Percentiles rank a stretch among this genome's conserved stretches.
Conservation (phyloP, 2,797 vertebrate species). For the Lophotriccus pileatus region DNA sequence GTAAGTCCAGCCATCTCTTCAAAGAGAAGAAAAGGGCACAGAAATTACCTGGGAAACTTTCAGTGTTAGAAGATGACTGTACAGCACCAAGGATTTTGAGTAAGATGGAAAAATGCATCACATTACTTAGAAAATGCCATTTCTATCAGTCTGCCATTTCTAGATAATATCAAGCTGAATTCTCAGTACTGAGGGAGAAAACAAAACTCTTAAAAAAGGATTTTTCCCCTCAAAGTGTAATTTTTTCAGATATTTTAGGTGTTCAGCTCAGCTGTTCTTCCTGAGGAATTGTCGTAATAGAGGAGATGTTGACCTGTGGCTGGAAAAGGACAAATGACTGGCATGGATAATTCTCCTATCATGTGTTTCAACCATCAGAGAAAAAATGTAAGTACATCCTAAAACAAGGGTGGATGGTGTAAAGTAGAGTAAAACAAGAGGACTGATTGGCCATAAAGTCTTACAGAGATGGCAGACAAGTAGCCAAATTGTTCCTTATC, state of each 20-base stretch:
- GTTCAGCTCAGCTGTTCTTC: background rate
- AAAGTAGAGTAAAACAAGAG: background rate
- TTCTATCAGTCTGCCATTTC: background rate
- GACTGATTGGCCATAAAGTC: background rate
- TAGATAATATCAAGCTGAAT: background rate
- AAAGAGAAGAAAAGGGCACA: background rate
- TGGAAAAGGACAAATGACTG: background rate
- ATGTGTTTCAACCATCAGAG: background rate
- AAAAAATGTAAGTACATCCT: background rate
- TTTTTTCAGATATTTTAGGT: background rate
- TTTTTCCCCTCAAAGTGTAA: fast-evolving
- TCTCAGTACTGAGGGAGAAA: background rate
- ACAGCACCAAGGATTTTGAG: background rate
- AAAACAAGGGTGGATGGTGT: background rate
- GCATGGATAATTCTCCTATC: background rate
- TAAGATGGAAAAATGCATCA: background rate
- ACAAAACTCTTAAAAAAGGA: background rate
- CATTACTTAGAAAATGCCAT: background rate
- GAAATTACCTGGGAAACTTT: background rate
- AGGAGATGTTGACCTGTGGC: background rate
- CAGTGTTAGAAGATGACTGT: background rate
- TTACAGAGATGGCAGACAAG: background rate
- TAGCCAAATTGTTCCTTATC: background rate
- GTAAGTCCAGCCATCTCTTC: background rate
- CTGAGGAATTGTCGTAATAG: background rate